Conservation (phyloP, 2,888 invertebrate genomes). For the Cheilosia soror region DNA sequence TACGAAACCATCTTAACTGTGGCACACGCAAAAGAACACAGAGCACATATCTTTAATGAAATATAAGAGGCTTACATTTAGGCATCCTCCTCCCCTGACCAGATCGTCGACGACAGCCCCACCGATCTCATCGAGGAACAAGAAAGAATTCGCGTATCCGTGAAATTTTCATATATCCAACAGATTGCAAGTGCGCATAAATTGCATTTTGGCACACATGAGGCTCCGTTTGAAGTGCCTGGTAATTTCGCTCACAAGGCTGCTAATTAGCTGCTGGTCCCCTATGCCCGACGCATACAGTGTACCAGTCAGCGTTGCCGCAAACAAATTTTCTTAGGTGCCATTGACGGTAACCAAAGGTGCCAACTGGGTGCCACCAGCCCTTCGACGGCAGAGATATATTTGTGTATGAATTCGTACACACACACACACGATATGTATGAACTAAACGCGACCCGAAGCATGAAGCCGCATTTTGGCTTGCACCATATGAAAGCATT, state of each 20-base stretch:
- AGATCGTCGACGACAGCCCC: neutral
- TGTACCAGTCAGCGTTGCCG: too few species aligned
- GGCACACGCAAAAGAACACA: constrained; percentile 45
- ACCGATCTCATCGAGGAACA: neutral
- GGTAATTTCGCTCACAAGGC: constrained; percentile 68
- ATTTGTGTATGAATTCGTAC: too few species aligned
- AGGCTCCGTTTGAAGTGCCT: constrained; percentile 65
- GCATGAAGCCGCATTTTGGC: too few species aligned
- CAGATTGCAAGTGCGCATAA: constrained; percentile 71
- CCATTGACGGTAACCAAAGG: too few species aligned
- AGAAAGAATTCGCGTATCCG: constrained; percentile 47
- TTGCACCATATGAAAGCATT: too few species aligned
- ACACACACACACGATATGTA: too few species aligned
- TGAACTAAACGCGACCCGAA: too few species aligned
- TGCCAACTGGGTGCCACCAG: too few species aligned
- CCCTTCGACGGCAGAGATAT: too few species aligned
- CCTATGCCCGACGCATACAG: constrained; percentile 8
- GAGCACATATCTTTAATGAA: constrained; percentile 53
- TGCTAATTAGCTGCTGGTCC: constrained; percentile 64
- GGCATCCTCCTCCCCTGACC: constrained; percentile 6
- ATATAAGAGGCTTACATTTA: constrained; percentile 59
- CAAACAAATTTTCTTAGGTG: too few species aligned
- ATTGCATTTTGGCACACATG: constrained; percentile 69
- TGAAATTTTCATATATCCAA: constrained; percentile 63
- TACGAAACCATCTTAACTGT: constrained; percentile 43